A percentile compares a stretch with the other conserved stretches of the same genome.
Conservation (phyloP, 2,113 vertebrate genomes). For the Chrysochloris asiatica region DNA sequence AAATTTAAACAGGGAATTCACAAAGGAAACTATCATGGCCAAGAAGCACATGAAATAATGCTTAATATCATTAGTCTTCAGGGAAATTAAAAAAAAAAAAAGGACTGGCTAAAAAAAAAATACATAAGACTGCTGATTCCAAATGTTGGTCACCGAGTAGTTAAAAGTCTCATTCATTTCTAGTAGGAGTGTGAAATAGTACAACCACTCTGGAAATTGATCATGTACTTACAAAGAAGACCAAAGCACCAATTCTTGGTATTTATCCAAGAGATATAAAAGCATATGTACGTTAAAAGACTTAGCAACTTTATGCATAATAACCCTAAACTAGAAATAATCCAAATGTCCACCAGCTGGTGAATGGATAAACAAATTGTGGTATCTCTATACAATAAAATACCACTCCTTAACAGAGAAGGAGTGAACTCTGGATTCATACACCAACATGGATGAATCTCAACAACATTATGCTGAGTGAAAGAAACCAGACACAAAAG, state of each 20-base stretch:
- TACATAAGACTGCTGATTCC: background rate
- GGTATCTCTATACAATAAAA: background rate
- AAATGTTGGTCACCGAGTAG: background rate
- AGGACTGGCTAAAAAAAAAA: background rate
- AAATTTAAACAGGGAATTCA: background rate
- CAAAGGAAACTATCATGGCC: background rate
- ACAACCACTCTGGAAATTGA: background rate
- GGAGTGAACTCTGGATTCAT: background rate
- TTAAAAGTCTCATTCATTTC: background rate
- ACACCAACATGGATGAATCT: background rate
- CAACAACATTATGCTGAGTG: background rate
- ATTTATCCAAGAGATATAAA: constrained; percentile 31
- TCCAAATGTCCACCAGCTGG: background rate
- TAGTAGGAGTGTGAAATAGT: background rate
- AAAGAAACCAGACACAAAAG: background rate
- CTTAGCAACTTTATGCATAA: background rate
- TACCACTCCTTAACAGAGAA: background rate
- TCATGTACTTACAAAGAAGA: background rate
- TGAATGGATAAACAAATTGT: background rate
- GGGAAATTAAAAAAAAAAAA: constrained; percentile 1
- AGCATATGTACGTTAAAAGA: background rate
- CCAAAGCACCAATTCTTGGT: background rate
- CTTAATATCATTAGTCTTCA: background rate
- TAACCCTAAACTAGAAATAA: background rate
- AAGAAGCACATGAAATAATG: background rate